A percentile compares a stretch with the other conserved stretches of the same genome.
Evolutionary conservation across 2,113 vertebrate genomes (phyloP).

Genomic region (Pantherophis guttatus): DNA sequence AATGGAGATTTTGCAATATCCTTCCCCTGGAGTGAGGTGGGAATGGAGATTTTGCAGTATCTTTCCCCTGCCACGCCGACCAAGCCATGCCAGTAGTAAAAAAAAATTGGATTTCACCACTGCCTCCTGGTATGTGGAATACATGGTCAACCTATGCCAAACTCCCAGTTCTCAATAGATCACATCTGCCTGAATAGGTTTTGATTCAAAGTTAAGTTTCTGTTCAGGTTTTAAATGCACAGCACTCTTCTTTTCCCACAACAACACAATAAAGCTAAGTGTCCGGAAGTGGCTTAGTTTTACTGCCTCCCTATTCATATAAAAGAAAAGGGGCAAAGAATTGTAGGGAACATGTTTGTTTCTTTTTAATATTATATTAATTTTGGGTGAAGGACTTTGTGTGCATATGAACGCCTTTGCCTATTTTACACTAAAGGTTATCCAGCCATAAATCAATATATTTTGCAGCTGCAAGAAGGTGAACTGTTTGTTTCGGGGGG

Average conservation of each 20-base stretch:
- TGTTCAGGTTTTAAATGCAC: not conserved
- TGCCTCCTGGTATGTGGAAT: not conserved
- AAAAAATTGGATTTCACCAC: no score
- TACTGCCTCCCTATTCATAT: not conserved
- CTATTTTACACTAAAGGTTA: not conserved
- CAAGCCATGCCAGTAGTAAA: no score
- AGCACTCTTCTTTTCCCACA: not conserved
- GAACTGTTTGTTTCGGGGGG: not conserved
- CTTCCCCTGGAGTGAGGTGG: no score
- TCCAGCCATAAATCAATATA: not conserved
- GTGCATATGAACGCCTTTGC: constrained; percentile 21
- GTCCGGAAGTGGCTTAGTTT: not conserved
- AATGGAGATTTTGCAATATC: no score
- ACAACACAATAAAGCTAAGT: not conserved
- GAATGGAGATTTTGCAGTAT: no score
- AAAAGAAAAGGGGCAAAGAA: constrained; percentile 9
- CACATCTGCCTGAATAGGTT: not conserved
- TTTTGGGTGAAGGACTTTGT: constrained; percentile 10
- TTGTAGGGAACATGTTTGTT: constrained; percentile 30
- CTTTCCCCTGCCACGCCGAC: no score
- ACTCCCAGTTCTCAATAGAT: not conserved
- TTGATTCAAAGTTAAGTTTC: not conserved
- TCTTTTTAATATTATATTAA: not conserved
- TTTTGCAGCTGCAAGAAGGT: constrained; percentile 20
- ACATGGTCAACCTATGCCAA: not conserved